A percentile compares a stretch with the other conserved stretches of the same genome.
These are phyloP conservation scores for Sclerurus mexicanus DNA, from an alignment of 2,113 vertebrate species.

Conservation along the genomic window DNA sequence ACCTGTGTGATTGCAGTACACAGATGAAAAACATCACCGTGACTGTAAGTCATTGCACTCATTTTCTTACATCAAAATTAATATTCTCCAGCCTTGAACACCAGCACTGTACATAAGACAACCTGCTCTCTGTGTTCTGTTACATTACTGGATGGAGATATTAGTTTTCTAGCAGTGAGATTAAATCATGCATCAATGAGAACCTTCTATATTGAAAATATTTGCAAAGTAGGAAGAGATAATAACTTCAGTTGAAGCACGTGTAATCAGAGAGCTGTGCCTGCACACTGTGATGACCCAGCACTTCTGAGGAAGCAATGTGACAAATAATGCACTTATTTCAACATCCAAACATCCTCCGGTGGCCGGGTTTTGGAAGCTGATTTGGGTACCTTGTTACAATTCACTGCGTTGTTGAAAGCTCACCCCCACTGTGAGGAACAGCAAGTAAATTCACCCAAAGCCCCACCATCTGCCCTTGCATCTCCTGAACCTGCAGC, in stretches of 20 bases:
- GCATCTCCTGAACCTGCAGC: background rate
- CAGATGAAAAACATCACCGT: background rate
- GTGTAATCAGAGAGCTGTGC: background rate
- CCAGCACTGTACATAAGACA: background rate
- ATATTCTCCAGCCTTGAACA: background rate
- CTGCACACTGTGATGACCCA: background rate
- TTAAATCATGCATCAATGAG: background rate
- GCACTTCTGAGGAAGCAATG: background rate
- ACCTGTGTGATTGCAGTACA: background rate
- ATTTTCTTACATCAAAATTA: background rate
- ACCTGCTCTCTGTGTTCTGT: background rate
- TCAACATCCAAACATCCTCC: background rate
- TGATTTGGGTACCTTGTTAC: background rate
- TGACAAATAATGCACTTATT: background rate
- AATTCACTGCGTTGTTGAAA: background rate
- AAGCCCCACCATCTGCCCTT: background rate
- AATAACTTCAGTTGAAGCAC: background rate
- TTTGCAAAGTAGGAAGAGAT: background rate
- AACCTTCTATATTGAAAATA: conserved; percentile 5
- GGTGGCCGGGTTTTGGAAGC: background rate
- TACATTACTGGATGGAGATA: background rate
- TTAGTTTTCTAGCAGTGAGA: background rate
- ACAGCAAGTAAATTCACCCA: background rate
- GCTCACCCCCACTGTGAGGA: background rate
- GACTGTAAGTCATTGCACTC: background rate